Conservation (phyloP, 2,113 vertebrate genomes). For the Monopterus albus region DNA sequence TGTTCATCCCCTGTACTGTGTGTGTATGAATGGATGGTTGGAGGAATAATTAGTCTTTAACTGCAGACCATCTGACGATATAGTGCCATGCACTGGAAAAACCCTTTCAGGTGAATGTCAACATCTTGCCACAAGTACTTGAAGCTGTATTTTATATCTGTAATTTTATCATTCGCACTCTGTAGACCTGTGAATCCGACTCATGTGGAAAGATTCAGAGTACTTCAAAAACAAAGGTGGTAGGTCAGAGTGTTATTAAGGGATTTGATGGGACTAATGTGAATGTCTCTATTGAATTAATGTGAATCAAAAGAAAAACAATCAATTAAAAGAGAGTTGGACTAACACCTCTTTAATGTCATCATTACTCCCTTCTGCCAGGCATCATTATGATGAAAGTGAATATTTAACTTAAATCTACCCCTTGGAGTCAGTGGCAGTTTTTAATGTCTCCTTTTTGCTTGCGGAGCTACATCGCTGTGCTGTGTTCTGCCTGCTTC, state of each 20-base stretch:
- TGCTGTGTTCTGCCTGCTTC: conserved; percentile 89
- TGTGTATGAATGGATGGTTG: conserved; percentile 33
- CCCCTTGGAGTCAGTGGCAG: neutral
- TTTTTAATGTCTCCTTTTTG: neutral
- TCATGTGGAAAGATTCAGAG: conserved; percentile 96
- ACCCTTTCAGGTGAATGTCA: conserved; percentile 83
- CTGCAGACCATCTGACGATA: conserved; percentile 83
- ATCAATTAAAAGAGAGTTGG: too few species aligned
- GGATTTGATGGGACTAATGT: neutral
- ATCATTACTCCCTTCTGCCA: too few species aligned
- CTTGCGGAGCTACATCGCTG: conserved; percentile 87
- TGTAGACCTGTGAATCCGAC: conserved; percentile 89
- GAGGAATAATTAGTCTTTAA: neutral
- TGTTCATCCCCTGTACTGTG: neutral
- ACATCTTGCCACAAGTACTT: neutral
- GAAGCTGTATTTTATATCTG: neutral
- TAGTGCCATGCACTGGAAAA: conserved; percentile 80
- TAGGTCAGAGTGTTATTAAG: conserved; percentile 57
- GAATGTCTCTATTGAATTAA: neutral
- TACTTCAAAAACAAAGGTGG: conserved; percentile 97
- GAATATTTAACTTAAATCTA: too few species aligned
- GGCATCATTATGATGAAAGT: too few species aligned
- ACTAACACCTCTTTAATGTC: too few species aligned
- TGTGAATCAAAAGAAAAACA: neutral
- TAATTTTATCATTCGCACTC: neutral